Percentiles rank a stretch among this genome's conserved stretches.
phyloP scores from a whole-genome alignment of 1,140 invertebrate species.

The Trichonephila clavipes region DNA sequence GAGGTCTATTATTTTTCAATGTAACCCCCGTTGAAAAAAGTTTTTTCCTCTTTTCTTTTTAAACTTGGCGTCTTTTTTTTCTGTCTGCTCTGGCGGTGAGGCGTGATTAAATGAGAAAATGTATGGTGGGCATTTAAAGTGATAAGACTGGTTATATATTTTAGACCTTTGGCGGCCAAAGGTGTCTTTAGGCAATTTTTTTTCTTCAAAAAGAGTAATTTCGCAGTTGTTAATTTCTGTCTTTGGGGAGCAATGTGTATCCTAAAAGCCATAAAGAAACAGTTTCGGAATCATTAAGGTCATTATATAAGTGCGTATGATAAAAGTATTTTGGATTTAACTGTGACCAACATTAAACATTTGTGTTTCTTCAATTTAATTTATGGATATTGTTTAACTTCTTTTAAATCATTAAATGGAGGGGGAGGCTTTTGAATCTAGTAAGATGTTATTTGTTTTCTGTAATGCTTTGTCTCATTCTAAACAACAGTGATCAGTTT shows the following conservation, averaged over 20 bases:
- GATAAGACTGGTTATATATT: conserved; percentile 59
- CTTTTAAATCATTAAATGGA: too few relatives aligned
- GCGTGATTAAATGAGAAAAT: conserved; percentile 65
- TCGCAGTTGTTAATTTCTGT: conserved; percentile 14
- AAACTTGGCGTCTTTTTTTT: conserved; percentile 20
- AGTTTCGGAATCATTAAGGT: too few relatives aligned
- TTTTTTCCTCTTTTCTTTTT: neutral
- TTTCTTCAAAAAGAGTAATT: conserved; percentile 26
- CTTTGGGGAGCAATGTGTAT: neutral
- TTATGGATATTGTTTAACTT: too few relatives aligned
- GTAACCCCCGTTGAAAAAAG: neutral
- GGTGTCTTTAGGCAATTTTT: conserved; percentile 33
- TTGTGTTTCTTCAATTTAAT: too few relatives aligned
- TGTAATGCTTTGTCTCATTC: too few relatives aligned
- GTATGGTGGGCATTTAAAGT: conserved; percentile 52
- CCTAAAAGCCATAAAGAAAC: too few relatives aligned
- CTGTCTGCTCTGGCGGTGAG: neutral
- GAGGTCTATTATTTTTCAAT: conserved; percentile 64
- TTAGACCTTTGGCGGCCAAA: neutral
- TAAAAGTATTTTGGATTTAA: too few relatives aligned
- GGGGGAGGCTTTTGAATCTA: too few relatives aligned
- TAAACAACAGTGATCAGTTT: too few relatives aligned
- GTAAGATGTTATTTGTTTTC: too few relatives aligned
- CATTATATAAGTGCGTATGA: too few relatives aligned
- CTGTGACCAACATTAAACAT: too few relatives aligned